Conservation (phyloP, 2,888 invertebrate genomes). For the Dascillus cervinus region DNA sequence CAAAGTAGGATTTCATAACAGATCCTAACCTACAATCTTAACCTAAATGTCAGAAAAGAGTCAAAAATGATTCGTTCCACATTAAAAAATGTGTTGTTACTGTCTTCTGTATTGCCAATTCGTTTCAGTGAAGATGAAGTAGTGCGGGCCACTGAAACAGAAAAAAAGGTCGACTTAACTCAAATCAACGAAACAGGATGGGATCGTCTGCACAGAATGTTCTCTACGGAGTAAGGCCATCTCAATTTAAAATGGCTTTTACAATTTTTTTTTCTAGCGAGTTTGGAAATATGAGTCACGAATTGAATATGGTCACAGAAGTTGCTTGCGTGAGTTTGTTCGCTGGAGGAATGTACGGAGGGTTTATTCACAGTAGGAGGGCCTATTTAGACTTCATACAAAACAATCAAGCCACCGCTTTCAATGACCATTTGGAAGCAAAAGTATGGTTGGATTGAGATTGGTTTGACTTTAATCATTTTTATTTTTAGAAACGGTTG, state of each 20-base stretch:
- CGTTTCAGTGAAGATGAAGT: too few relatives aligned
- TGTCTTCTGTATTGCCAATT: too few relatives aligned
- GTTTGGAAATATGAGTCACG: constrained; percentile 53
- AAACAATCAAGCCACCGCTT: constrained; percentile 66
- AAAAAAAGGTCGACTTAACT: too few relatives aligned
- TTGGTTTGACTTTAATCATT: constrained; percentile 4
- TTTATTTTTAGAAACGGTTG: constrained; percentile 52
- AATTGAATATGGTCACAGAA: constrained; percentile 55
- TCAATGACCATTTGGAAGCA: constrained; percentile 57
- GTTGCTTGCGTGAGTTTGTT: constrained; percentile 52
- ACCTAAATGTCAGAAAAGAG: too few relatives aligned
- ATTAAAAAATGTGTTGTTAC: too few relatives aligned
- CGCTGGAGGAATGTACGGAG: constrained; percentile 59
- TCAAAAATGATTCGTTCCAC: too few relatives aligned
- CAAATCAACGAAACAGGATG: not conserved
- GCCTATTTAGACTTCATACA: constrained; percentile 62
- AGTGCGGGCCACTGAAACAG: too few relatives aligned
- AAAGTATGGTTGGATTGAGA: constrained; percentile 52
- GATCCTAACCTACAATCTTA: too few relatives aligned
- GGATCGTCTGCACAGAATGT: not conserved
- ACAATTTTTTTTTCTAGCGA: constrained; percentile 49
- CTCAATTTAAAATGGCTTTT: not conserved
- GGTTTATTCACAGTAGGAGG: constrained; percentile 50
- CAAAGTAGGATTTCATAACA: too few relatives aligned
- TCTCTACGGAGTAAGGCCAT: not conserved